Percentiles rank a stretch among this genome's conserved stretches.
Evolutionary conservation across 37 sponge, comb jelly and placozoan species (phyloP).

Genomic region (Eunapius fragilis): DNA sequence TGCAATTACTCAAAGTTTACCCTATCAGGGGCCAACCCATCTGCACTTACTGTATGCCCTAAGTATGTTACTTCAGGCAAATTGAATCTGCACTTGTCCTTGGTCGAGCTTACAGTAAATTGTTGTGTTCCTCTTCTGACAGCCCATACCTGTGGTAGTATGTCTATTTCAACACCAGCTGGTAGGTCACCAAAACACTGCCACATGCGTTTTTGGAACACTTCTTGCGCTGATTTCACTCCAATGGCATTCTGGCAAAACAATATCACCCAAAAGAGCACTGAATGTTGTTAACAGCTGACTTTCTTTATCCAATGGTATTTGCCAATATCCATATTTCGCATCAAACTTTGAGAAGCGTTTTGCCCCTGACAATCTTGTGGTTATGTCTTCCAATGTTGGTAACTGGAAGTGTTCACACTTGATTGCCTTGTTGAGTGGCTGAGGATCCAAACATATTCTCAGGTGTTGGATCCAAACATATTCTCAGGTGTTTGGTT

Average conservation of each 20-base stretch:
- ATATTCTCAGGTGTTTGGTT: no score
- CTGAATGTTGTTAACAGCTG: constrained; percentile 34
- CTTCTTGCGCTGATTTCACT: no score
- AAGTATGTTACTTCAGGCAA: constrained; percentile 16
- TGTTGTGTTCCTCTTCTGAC: constrained; percentile 33
- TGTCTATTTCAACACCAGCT: constrained; percentile 10
- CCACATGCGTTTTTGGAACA: no score
- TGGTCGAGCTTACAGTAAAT: background rate
- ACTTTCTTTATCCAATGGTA: no score
- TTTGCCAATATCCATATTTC: no score
- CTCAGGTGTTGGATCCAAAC: no score
- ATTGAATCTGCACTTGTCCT: constrained; percentile 10
- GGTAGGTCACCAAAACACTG: constrained; percentile 7
- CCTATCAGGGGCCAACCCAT: constrained; percentile 22
- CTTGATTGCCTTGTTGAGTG: no score
- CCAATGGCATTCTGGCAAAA: constrained; percentile 34
- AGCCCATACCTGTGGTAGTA: background rate
- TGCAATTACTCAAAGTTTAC: constrained; percentile 4
- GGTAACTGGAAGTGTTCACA: no score
- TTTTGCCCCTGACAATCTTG: no score
- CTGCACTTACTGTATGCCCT: constrained; percentile 4
- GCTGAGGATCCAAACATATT: no score
- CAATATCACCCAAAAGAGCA: constrained; percentile 27
- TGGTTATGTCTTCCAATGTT: no score
- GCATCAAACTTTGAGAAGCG: no score